Base-by-base conservation (phyloP, 2,113 vertebrate species). In the Cottus gobio region DNA sequence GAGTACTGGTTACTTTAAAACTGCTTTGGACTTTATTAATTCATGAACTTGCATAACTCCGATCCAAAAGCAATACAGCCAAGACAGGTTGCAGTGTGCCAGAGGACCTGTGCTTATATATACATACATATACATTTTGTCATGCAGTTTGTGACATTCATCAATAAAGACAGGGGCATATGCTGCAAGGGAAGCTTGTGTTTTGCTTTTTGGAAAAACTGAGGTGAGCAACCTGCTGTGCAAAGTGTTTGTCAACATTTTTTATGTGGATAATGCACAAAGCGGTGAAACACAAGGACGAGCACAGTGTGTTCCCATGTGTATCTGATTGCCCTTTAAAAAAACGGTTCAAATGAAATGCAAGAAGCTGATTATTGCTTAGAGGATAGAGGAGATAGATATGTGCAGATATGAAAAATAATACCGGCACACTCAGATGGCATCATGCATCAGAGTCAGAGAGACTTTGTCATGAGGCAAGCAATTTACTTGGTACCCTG, bases 11-110 rank as follows among this genome's bases (percentile, higher is more conserved):
- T 86, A 57, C 46, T 76, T 68, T 46, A 65, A 70, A 76, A 69
- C 34, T 15, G 11, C 24, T 68, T 73, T 90, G 72, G 77, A 63
- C 50, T 65, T 91, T 46, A 48, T 48, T 48, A 78, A 69, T 84
- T 73, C 65, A 63, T 36, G 54, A 85, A 74, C 56, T 84, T 86
- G 69, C 56, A 82, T 67, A 83, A 76, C 71, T 75, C 44, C 7
- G 18, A 60, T 81, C 52, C 81, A 87, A 78, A 77, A 75, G 22
- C 80, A 81, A 42, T 34, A 6, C 68, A 65, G 87, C 85, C 85
- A 87, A 79, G 68, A 67, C 3, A 6, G 30, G 62, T 58, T 37
- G 70, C 44, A 77, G 73, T 11, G 46, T 79, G 82, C 82, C 76
- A 84, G 30, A 44, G 5, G 54, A 44, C 44, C 15, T 28, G 22